phyloP scores from a whole-genome alignment of 2,113 vertebrate species.

The Equus przewalskii region DNA sequence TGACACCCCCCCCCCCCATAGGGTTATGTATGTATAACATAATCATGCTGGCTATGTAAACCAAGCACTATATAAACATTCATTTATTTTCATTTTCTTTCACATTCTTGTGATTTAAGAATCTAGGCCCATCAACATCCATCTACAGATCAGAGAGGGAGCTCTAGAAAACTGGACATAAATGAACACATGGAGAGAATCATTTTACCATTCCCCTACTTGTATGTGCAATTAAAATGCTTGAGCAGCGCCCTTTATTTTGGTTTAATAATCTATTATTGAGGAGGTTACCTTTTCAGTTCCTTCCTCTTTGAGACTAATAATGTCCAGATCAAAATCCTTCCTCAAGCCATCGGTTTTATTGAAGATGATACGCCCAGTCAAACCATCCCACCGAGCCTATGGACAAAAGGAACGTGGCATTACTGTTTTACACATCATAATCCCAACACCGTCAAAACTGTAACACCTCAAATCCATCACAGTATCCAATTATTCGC shows the following conservation, averaged over 20 bases:
- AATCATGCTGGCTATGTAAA: not conserved
- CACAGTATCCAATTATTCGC: not conserved
- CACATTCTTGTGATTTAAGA: not conserved
- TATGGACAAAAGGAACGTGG: slow-evolving; percentile 81
- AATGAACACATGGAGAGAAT: not conserved
- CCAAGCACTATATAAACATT: not conserved
- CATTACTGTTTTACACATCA: slow-evolving; percentile 30
- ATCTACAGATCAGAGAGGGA: not conserved
- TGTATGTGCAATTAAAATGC: not conserved
- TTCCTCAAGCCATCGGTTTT: slow-evolving; percentile 96
- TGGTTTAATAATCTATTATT: not conserved
- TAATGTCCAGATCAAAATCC: slow-evolving; percentile 98
- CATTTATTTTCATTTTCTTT: no score
- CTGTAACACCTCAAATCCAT: rapidly evolving
- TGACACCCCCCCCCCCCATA: no score
- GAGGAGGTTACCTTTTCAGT: slow-evolving; percentile 95
- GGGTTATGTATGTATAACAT: not conserved
- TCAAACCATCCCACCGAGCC: slow-evolving; percentile 97
- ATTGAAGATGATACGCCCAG: slow-evolving; percentile 97
- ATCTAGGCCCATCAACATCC: not conserved
- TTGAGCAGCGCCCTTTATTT: not conserved
- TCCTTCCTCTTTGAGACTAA: slow-evolving; percentile 98
- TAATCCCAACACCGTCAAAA: not conserved
- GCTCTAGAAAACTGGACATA: not conserved
- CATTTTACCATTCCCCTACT: not conserved